Evolutionary conservation across 1,140 invertebrate species (phyloP).

Genomic region (Paralvinella palmiformis): DNA sequence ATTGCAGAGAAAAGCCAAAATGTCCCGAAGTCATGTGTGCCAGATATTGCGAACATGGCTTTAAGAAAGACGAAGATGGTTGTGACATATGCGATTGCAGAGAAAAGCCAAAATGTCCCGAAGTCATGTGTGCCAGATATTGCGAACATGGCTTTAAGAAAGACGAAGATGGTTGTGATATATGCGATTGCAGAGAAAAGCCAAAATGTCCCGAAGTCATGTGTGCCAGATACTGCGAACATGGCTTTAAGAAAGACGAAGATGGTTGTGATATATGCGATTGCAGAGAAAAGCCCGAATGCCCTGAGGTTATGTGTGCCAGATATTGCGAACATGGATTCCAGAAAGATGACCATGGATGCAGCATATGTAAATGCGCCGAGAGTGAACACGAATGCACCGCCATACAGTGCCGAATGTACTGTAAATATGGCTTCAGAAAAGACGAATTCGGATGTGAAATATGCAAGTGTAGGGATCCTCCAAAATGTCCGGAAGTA

Average conservation of each 20-base stretch:
- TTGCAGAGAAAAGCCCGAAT: too few species aligned
- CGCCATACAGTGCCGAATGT: neutral
- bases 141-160: slow-evolving; percentile 9
- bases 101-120: slow-evolving; percentile 1
- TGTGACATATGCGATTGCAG: slow-evolving; percentile 14
- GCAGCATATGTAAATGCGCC: neutral
- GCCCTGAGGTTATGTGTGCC: neutral
- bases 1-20: too few species aligned
- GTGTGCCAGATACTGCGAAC: neutral
- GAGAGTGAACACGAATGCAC: neutral
- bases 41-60: slow-evolving; percentile 7
- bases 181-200: neutral
- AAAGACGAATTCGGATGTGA: slow-evolving; percentile 5
- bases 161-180: slow-evolving; percentile 11
- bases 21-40: neutral
- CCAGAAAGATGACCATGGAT: neutral
- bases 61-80: neutral
- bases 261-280: slow-evolving; percentile 9
- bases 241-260: slow-evolving; percentile 7
- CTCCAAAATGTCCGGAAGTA: too few species aligned
- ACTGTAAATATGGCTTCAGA: slow-evolving; percentile 4
- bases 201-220: neutral
- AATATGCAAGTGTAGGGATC: neutral
- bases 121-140: neutral
- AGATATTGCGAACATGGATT: slow-evolving; percentile 5